Conservation (phyloP, 2,797 vertebrate genomes). For the Cephalopachus bancanus region DNA sequence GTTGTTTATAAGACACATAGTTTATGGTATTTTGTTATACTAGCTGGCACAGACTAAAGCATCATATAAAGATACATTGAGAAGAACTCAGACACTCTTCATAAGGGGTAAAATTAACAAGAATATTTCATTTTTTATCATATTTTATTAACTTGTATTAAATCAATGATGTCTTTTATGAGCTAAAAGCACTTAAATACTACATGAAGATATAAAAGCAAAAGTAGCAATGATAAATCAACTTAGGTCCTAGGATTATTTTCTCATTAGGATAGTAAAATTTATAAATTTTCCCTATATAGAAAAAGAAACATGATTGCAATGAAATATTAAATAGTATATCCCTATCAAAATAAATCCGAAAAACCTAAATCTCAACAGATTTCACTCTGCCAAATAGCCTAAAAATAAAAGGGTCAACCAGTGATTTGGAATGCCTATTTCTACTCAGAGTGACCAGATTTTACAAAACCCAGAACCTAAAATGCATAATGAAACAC, state of each 20-base stretch:
- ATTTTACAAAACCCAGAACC: constrained; percentile 81
- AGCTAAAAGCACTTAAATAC: constrained; percentile 34
- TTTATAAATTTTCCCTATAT: neutral
- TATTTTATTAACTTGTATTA: constrained; percentile 40
- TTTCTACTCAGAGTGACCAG: constrained; percentile 61
- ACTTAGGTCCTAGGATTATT: neutral
- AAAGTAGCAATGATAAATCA: constrained; percentile 55
- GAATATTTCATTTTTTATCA: constrained; percentile 20
- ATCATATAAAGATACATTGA: neutral
- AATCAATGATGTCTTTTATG: neutral
- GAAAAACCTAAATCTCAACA: constrained; percentile 12
- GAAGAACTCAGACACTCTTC: neutral
- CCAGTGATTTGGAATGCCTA: constrained; percentile 37
- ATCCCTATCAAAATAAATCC: neutral
- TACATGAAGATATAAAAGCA: neutral
- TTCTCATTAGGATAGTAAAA: constrained; percentile 36
- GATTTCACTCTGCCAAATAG: constrained; percentile 26
- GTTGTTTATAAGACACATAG: neutral
- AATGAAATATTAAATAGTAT: constrained; percentile 21
- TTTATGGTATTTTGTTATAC: neutral
- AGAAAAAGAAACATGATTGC: constrained; percentile 6
- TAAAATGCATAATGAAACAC: constrained; percentile 78
- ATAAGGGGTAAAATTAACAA: constrained; percentile 4
- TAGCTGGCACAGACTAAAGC: neutral
- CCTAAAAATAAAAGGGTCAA: constrained; percentile 68